These are phyloP conservation scores for Acrossocheilus wenchowensis DNA, from an alignment of 2,797 vertebrate genomes.

Conservation along the genomic window DNA sequence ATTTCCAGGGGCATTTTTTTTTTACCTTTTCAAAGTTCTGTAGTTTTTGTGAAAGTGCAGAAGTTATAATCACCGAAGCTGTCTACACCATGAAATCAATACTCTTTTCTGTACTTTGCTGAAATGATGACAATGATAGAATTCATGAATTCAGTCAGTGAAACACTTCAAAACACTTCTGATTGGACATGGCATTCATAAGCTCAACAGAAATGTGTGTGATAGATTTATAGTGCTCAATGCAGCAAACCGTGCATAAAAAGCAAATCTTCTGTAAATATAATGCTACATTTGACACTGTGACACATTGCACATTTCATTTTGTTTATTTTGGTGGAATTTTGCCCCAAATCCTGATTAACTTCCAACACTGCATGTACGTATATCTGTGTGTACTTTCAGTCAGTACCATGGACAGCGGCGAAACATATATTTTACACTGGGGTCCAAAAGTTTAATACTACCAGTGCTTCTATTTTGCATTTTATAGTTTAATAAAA, in stretches of 20 bases:
- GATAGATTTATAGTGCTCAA: background rate
- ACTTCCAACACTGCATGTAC: background rate
- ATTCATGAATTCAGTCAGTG: no score
- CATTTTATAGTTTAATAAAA: background rate
- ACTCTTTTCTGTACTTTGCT: no score
- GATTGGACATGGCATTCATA: no score
- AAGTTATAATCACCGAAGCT: no score
- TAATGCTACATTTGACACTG: background rate
- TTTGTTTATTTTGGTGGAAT: background rate
- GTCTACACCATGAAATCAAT: no score
- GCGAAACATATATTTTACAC: background rate
- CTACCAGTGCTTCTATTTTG: background rate
- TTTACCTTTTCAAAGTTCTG: no score
- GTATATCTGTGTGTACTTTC: background rate
- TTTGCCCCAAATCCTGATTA: background rate
- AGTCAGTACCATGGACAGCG: constrained; percentile 28
- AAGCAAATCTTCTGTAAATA: background rate
- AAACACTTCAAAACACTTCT: background rate
- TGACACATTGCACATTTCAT: background rate
- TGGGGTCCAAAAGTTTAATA: background rate
- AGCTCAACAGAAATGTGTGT: background rate
- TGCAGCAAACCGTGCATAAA: background rate
- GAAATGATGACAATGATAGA: no score
- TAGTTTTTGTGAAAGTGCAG: no score
- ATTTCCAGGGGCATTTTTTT: no score